Evolutionary conservation across 2,797 vertebrate genomes (phyloP).

Genomic region (Myotis pilosus): DNA sequence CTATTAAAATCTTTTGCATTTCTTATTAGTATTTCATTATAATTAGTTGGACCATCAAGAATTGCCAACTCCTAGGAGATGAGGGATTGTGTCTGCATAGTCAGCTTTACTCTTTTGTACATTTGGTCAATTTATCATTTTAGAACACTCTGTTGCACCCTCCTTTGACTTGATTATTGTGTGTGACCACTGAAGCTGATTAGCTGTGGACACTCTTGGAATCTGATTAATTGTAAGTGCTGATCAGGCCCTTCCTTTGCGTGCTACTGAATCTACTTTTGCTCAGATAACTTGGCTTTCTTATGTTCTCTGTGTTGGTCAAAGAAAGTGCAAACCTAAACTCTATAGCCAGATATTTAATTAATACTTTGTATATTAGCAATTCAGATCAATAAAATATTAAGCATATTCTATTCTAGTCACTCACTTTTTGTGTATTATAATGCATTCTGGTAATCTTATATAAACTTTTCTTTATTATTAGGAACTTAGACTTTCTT

Average conservation of each 20-base stretch:
- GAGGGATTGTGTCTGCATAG: constrained; percentile 45
- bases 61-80: constrained; percentile 61
- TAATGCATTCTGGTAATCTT: neutral
- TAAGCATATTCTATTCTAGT: constrained; percentile 12
- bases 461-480: neutral
- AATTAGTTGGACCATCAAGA: constrained; percentile 61
- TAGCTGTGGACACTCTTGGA: constrained; percentile 42
- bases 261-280: neutral
- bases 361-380: neutral
- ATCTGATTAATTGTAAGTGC: constrained; percentile 56
- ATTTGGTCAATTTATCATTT: constrained; percentile 69
- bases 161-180: constrained; percentile 53
- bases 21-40: constrained; percentile 70
- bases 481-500: constrained; percentile 14
- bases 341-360: constrained; percentile 1
- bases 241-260: neutral
- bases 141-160: neutral
- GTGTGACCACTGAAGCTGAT: constrained; percentile 41
- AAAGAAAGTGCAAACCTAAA: neutral
- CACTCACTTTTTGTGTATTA: neutral
- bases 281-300: neutral
- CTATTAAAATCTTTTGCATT: constrained; percentile 64
- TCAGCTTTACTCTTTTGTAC: constrained; percentile 41
- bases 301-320: neutral
- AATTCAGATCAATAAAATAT: constrained; percentile 11